These are phyloP conservation scores for Thyatira batis DNA, from an alignment of 2,888 invertebrate species.

Conservation along the genomic window DNA sequence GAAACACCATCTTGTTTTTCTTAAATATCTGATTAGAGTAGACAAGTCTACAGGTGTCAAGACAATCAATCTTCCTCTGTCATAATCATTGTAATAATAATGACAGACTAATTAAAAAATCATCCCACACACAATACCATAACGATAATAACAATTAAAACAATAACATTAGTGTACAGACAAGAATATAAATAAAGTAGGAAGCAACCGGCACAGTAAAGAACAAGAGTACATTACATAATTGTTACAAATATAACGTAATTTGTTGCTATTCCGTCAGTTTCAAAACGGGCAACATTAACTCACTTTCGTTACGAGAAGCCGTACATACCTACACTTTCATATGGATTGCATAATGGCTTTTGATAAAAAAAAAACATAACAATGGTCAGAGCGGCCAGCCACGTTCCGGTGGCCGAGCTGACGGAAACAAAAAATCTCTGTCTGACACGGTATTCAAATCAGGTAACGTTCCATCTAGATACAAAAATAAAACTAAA, in stretches of 20 bases:
- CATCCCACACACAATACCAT: not conserved
- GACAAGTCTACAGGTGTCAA: not conserved
- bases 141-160: not conserved
- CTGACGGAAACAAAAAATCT: conserved; percentile 41
- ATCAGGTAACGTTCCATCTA: conserved; percentile 7
- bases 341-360: conserved; percentile 53
- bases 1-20: too few relatives aligned
- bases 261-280: not conserved
- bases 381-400: conserved; percentile 44
- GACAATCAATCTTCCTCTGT: not conserved
- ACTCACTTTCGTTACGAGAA: conserved; percentile 68
- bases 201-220: not conserved
- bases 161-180: not conserved
- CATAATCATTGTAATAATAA: not conserved
- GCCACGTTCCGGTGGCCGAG: conserved; percentile 42
- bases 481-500: not conserved
- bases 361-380: conserved; percentile 34
- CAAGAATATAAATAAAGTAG: not conserved
- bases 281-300: conserved; percentile 50
- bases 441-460: conserved; percentile 17
- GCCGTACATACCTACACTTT: conserved; percentile 59
- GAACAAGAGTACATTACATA: conserved; percentile 1
- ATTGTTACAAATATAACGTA: not conserved
- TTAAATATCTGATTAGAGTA: not conserved
- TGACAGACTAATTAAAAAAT: not conserved